Conservation (phyloP, 2,113 vertebrate species). For the Channa argus region DNA sequence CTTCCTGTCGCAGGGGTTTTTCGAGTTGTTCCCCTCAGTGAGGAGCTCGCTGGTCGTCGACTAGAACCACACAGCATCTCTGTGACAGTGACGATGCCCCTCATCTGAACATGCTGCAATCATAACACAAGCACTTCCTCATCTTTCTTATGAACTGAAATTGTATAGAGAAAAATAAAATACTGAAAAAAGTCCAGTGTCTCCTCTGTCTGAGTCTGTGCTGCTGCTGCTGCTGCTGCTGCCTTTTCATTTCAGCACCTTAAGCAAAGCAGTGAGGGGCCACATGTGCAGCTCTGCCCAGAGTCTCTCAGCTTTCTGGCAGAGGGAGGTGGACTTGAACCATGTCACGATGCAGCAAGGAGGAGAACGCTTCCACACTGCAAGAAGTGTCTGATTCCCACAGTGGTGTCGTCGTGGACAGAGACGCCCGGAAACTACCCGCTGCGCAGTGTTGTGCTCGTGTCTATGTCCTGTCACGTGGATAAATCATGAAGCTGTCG, state of each 20-base stretch:
- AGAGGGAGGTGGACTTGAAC: not conserved
- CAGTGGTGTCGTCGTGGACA: too few species aligned
- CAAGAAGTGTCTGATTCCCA: not conserved
- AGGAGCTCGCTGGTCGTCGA: conserved; percentile 87
- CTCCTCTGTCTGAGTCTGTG: not conserved
- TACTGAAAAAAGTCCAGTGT: not conserved
- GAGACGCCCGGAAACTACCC: too few species aligned
- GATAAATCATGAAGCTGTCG: too few species aligned
- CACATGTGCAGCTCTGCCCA: conserved; percentile 29
- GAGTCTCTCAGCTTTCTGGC: conserved; percentile 7
- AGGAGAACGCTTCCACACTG: conserved; percentile 3
- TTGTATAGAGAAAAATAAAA: conserved; percentile 37
- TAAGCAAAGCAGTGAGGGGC: conserved; percentile 3
- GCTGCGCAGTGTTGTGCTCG: too few species aligned
- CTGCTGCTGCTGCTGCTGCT: conserved; percentile 10
- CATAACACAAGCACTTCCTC: not conserved
- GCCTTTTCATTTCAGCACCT: conserved; percentile 6
- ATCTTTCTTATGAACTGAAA: conserved; percentile 13
- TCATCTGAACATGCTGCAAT: not conserved
- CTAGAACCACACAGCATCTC: conserved; percentile 41
- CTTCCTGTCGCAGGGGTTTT: conserved; percentile 88
- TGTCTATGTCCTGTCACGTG: too few species aligned
- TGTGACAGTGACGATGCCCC: too few species aligned
- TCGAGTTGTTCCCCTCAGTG: conserved; percentile 88
- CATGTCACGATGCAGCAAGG: conserved; percentile 12